Evolutionary conservation across 2,888 invertebrate species (phyloP).

Genomic region (Dynastes tityus): DNA sequence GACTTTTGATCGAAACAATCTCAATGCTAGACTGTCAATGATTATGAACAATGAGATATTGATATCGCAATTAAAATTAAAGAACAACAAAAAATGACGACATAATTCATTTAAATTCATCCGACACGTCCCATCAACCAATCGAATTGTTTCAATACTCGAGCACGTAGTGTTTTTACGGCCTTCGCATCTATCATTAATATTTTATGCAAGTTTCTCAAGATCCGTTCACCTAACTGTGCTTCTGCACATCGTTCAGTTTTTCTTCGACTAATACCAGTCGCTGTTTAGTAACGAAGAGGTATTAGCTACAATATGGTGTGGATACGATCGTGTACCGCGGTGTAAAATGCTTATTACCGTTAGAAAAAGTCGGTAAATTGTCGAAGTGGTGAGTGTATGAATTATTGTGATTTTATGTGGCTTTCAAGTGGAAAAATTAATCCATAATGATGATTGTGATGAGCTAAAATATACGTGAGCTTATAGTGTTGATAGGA

Average conservation of each 20-base stretch:
- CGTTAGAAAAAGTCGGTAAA: too few relatives aligned
- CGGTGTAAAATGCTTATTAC: too few relatives aligned
- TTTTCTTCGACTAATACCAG: not conserved
- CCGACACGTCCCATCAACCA: slow-evolving; percentile 20
- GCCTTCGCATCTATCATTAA: slow-evolving; percentile 28
- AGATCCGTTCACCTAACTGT: slow-evolving; percentile 44
- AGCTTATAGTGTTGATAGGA: too few relatives aligned
- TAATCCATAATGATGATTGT: too few relatives aligned
- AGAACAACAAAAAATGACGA: slow-evolving; percentile 4
- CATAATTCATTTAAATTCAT: slow-evolving; percentile 28
- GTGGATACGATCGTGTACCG: not conserved
- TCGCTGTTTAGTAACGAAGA: not conserved
- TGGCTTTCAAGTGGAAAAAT: too few relatives aligned
- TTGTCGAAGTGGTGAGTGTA: too few relatives aligned
- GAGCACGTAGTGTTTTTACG: slow-evolving; percentile 30
- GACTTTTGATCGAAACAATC: too few relatives aligned
- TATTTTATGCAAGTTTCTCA: slow-evolving; percentile 31
- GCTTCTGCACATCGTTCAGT: slow-evolving; percentile 5
- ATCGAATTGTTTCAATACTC: slow-evolving; percentile 33
- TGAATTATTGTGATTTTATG: too few relatives aligned
- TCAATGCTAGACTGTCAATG: not conserved
- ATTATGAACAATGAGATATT: not conserved
- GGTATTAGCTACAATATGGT: not conserved
- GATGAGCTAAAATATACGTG: too few relatives aligned
- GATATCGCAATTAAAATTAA: not conserved